Conservation (phyloP, 2,797 vertebrate species). For the Champsocephalus gunnari region DNA sequence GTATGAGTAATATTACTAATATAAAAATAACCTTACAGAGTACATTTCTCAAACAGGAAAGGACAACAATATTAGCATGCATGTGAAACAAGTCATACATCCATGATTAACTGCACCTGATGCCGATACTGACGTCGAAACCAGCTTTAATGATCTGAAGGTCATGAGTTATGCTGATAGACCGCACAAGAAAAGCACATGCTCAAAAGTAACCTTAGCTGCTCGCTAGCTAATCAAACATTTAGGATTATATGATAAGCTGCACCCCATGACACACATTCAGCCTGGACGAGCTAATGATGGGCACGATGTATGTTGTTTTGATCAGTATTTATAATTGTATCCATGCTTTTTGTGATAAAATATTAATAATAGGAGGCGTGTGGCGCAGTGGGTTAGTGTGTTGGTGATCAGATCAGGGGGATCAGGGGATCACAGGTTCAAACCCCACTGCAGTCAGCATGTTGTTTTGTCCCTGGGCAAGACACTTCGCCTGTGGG, state of each 20-base stretch:
- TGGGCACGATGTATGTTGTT: neutral
- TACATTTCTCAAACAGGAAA: conserved; percentile 33
- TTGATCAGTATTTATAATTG: too few species aligned
- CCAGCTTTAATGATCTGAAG: neutral
- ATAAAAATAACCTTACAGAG: conserved; percentile 41
- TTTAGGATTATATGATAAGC: neutral
- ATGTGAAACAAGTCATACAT: conserved; percentile 31
- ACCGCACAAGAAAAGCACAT: neutral
- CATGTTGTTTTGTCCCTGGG: too few species aligned
- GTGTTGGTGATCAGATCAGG: too few species aligned
- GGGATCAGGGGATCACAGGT: too few species aligned
- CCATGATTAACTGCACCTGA: conserved; percentile 5
- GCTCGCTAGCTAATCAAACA: neutral
- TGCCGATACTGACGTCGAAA: neutral
- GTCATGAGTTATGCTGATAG: neutral
- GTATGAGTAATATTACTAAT: conserved; percentile 34
- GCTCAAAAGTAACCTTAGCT: neutral
- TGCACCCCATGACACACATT: neutral
- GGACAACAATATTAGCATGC: conserved; percentile 34
- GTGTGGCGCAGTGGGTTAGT: too few species aligned
- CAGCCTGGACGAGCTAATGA: neutral
- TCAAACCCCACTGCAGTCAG: too few species aligned
- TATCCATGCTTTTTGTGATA: neutral
- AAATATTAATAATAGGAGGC: neutral
- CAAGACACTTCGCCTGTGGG: too few species aligned